Evolutionary conservation across 2,888 invertebrate genomes (phyloP).

Genomic region (Emmelina monodactyla): DNA sequence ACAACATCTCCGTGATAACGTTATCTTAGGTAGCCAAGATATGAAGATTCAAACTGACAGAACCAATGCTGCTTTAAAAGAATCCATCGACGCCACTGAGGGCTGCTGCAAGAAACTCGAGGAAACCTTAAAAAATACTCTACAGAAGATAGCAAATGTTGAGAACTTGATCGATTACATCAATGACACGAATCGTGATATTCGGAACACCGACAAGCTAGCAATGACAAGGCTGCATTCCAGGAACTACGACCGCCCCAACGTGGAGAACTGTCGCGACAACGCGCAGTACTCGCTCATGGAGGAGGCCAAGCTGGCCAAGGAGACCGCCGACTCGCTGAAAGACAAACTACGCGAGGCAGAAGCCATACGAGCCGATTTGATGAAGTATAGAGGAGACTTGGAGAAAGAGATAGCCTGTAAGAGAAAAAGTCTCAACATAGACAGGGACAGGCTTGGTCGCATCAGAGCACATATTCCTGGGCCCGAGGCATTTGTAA

Average conservation of each 20-base stretch:
- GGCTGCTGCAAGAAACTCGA: slow-evolving; percentile 74
- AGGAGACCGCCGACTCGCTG: slow-evolving; percentile 53
- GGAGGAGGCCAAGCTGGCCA: slow-evolving; percentile 73
- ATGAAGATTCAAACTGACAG: slow-evolving; percentile 83
- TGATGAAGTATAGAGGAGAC: slow-evolving; percentile 70
- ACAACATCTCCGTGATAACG: slow-evolving; percentile 71
- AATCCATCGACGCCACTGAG: slow-evolving; percentile 76
- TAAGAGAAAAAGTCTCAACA: slow-evolving; percentile 73
- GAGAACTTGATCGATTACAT: slow-evolving; percentile 78
- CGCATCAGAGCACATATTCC: slow-evolving; percentile 73
- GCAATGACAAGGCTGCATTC: slow-evolving; percentile 83
- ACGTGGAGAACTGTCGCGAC: slow-evolving; percentile 87
- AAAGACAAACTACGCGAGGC: slow-evolving; percentile 70
- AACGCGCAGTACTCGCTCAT: slow-evolving; percentile 77
- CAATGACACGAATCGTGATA: slow-evolving; percentile 71
- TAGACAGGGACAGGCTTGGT: slow-evolving; percentile 70
- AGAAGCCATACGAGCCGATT: slow-evolving; percentile 53
- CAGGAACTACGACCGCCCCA: slow-evolving; percentile 72
- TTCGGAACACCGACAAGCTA: slow-evolving; percentile 80
- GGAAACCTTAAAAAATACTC: slow-evolving; percentile 73
- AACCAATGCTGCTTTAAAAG: slow-evolving; percentile 77
- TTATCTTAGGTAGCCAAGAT: slow-evolving; percentile 82
- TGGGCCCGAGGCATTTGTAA: slow-evolving; percentile 68
- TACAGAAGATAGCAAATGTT: slow-evolving; percentile 76
- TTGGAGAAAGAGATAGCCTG: slow-evolving; percentile 75